Conservation (phyloP, 2,888 invertebrate species). For the Sympetrum striolatum region DNA sequence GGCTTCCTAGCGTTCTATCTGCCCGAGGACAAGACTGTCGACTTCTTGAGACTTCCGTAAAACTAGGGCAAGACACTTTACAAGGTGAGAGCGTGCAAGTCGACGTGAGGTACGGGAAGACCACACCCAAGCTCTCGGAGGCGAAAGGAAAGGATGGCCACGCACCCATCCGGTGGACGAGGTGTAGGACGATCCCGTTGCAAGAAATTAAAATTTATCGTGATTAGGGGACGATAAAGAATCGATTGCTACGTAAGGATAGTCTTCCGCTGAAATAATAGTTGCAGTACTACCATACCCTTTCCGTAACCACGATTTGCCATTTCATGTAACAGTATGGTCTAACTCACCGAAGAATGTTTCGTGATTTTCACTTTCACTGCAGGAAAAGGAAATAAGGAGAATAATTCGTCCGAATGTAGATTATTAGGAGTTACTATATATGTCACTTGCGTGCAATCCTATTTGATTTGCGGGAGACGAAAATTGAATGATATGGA, state of each 20-base stretch:
- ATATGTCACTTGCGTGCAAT: too few species aligned
- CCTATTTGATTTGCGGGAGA: too few species aligned
- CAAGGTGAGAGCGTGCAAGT: constrained; percentile 16
- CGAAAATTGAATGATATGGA: too few species aligned
- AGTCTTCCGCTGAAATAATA: not conserved
- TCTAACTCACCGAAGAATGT: not conserved
- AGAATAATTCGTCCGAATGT: too few species aligned
- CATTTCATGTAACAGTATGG: not conserved
- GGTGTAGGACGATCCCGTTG: not conserved
- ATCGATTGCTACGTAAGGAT: not conserved
- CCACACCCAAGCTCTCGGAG: not conserved
- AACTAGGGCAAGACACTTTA: constrained; percentile 38
- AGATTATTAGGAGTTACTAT: too few species aligned
- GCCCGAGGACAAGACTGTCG: constrained; percentile 16
- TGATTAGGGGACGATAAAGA: not conserved
- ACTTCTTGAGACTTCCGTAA: constrained; percentile 23
- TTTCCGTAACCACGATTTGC: not conserved
- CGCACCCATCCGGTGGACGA: constrained; percentile 1
- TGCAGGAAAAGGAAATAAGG: too few species aligned
- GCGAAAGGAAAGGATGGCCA: not conserved
- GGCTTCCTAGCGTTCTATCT: not conserved
- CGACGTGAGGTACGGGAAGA: not conserved
- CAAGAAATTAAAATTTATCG: not conserved
- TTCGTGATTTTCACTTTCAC: not conserved
- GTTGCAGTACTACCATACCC: not conserved